Evolutionary conservation across 2,888 invertebrate genomes (phyloP).

Genomic region (Eristalis tenax): DNA sequence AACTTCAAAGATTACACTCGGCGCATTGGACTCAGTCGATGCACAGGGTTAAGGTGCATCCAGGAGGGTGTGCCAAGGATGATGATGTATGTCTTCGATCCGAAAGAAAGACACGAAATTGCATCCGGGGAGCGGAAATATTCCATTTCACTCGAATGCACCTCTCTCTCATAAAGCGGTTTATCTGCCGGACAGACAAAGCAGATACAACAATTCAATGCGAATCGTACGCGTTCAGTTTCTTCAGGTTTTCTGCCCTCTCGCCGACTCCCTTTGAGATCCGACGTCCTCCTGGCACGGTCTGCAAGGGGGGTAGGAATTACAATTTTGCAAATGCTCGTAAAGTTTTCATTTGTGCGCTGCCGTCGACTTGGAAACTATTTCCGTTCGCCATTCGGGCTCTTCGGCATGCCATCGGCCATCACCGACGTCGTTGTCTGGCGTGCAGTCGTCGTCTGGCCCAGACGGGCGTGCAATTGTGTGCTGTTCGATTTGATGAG

Average conservation of each 20-base stretch:
- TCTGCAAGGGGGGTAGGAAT: not conserved
- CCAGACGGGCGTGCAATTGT: not conserved
- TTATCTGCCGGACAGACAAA: constrained; percentile 64
- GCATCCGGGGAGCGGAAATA: constrained; percentile 66
- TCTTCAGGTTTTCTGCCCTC: not conserved
- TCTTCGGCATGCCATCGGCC: not conserved
- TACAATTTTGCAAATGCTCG: constrained; percentile 39
- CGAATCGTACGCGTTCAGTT: constrained; percentile 41
- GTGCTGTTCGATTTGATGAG: constrained; percentile 23
- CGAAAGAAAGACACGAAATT: constrained; percentile 52
- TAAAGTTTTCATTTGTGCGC: constrained; percentile 48
- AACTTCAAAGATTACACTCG: constrained; percentile 67
- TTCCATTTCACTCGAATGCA: constrained; percentile 59
- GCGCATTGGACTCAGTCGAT: constrained; percentile 34
- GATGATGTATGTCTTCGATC: not conserved
- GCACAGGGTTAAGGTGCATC: not conserved
- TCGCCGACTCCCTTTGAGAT: not conserved
- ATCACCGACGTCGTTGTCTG: not conserved
- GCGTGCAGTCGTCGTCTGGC: not conserved
- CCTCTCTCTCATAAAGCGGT: constrained; percentile 63
- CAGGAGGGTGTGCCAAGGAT: not conserved
- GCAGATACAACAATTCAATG: constrained; percentile 56
- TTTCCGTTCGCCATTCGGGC: constrained; percentile 21
- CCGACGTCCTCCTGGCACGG: not conserved
- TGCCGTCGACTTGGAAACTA: constrained; percentile 44